phyloP scores from a whole-genome alignment of 2,888 invertebrate species.

The Toxonevra muliebris region DNA sequence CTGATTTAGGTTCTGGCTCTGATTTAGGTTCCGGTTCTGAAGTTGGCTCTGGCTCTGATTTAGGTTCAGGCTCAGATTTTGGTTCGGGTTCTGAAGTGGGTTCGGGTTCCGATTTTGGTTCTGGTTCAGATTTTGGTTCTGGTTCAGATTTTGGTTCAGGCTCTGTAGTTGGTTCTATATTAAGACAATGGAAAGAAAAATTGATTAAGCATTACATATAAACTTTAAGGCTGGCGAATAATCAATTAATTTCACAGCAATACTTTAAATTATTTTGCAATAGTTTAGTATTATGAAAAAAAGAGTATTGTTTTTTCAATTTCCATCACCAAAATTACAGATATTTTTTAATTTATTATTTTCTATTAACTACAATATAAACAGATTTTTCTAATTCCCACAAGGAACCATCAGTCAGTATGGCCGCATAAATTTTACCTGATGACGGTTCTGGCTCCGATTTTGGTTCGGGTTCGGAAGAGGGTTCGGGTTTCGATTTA shows the following conservation, averaged over 20 bases:
- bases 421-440: constrained; percentile 8
- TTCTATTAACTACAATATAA: no score
- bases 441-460: constrained; percentile 63
- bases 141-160: constrained; percentile 67
- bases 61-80: constrained; percentile 56
- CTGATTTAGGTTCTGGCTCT: constrained; percentile 47
- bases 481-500: constrained; percentile 64
- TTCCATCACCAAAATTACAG: no score
- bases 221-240: no score
- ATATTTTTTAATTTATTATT: no score
- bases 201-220: no score
- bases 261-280: no score
- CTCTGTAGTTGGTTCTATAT: constrained; percentile 53
- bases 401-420: no score
- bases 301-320: no score
- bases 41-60: constrained; percentile 57
- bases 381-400: no score
- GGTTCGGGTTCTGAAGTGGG: constrained; percentile 64
- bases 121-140: constrained; percentile 61
- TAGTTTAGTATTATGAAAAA: no score
- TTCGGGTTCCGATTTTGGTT: constrained; percentile 65
- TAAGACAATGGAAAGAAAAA: no score
- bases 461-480: constrained; percentile 63
- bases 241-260: no score
- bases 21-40: constrained; percentile 57